These are phyloP conservation scores for Sesamia nonagrioides DNA, from an alignment of 1,140 invertebrate species.

Conservation along the genomic window DNA sequence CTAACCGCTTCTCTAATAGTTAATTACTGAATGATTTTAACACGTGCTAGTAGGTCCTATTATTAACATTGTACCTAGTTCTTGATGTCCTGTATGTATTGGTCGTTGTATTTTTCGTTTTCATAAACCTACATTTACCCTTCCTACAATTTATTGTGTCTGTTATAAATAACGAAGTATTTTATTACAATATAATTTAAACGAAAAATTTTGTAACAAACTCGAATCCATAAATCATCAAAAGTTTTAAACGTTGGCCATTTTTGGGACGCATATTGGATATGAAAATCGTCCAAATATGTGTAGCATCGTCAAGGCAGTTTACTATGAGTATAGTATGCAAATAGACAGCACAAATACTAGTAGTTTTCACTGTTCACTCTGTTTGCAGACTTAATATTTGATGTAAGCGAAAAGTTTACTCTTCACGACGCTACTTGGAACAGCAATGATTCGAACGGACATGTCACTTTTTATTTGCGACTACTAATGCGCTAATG, in stretches of 20 bases:
- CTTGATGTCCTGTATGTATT: too few relatives aligned
- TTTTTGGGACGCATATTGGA: constrained; percentile 29
- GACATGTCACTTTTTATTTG: constrained; percentile 61
- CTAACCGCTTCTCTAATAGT: neutral
- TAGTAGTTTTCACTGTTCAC: constrained; percentile 14
- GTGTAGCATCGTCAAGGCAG: neutral
- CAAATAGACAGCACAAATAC: constrained; percentile 48
- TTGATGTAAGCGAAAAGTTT: constrained; percentile 55
- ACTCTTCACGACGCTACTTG: constrained; percentile 38
- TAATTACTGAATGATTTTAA: neutral
- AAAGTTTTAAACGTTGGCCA: constrained; percentile 24
- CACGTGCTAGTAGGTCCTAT: too few relatives aligned
- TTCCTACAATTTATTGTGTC: neutral
- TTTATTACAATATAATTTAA: constrained; percentile 14
- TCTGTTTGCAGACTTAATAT: constrained; percentile 50
- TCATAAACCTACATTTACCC: neutral
- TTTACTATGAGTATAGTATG: constrained; percentile 29
- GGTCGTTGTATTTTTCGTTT: too few relatives aligned
- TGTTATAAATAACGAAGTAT: constrained; percentile 30
- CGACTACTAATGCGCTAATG: constrained; percentile 1
- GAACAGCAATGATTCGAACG: constrained; percentile 58
- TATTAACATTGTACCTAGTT: too few relatives aligned
- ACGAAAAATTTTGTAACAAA: constrained; percentile 34
- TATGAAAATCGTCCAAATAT: constrained; percentile 18
- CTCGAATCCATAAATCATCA: constrained; percentile 37